These are phyloP conservation scores for Mustelus asterias DNA, from an alignment of 2,113 vertebrate species.

Conservation along the genomic window DNA sequence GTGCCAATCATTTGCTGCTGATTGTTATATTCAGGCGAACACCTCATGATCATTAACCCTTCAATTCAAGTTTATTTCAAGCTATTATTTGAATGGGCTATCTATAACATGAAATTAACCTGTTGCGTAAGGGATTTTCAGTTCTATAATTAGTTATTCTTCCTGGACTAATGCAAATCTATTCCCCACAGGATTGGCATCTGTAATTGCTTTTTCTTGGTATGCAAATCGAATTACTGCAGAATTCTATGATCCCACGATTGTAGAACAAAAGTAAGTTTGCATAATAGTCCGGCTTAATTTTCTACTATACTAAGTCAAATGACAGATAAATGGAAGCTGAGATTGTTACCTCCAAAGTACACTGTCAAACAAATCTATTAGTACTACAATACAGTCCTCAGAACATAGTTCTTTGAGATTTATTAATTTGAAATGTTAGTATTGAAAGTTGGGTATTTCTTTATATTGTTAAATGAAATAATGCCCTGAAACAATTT, in stretches of 20 bases:
- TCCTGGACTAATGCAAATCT: neutral
- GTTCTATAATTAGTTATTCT: neutral
- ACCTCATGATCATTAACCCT: neutral
- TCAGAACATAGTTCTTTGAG: neutral
- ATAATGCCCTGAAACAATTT: neutral
- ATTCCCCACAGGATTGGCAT: conserved; percentile 68
- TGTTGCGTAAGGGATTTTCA: neutral
- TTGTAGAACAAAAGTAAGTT: conserved; percentile 81
- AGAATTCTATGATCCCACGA: conserved; percentile 80
- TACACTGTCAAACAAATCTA: neutral
- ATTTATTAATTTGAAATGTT: neutral
- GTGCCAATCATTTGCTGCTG: neutral
- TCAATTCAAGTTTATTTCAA: neutral
- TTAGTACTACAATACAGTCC: neutral
- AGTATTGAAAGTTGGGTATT: neutral
- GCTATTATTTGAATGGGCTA: neutral
- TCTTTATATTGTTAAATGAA: neutral
- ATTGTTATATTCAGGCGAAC: neutral
- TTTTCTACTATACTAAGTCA: neutral
- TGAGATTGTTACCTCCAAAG: neutral
- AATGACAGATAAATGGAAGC: neutral
- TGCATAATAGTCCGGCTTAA: neutral
- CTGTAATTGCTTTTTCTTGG: conserved; percentile 83
- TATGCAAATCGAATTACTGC: conserved; percentile 79
- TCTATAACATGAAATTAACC: neutral